These are phyloP conservation scores for Merops nubicus DNA, from an alignment of 2,113 vertebrate species.

Conservation along the genomic window DNA sequence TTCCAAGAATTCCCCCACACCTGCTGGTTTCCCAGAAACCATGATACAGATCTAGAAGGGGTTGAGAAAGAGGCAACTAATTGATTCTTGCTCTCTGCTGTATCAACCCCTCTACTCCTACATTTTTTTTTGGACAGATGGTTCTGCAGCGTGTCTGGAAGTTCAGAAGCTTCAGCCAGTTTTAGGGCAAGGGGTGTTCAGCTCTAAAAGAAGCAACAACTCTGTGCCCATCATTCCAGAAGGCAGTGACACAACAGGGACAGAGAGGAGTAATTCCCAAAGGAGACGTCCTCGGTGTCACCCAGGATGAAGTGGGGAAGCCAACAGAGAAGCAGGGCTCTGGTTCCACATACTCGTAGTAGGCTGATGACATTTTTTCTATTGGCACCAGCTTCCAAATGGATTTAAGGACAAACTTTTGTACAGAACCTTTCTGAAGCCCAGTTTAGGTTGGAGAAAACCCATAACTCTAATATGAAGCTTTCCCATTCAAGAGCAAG, in stretches of 20 bases:
- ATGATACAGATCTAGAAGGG: conserved; percentile 20
- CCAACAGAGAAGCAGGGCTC: not conserved
- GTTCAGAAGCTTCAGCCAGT: accelerated
- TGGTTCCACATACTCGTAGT: not conserved
- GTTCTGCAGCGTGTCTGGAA: not conserved
- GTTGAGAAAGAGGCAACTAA: conserved; percentile 49
- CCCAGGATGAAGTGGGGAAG: not conserved
- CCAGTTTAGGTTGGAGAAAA: not conserved
- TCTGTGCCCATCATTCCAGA: not conserved
- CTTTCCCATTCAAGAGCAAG: not conserved
- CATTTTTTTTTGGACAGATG: not conserved
- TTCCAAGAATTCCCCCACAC: not conserved
- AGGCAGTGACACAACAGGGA: accelerated
- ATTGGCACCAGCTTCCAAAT: not conserved
- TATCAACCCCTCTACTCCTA: conserved; percentile 2
- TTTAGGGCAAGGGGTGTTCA: not conserved
- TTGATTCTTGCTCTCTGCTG: not conserved
- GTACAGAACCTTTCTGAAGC: not conserved
- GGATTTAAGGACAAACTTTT: not conserved
- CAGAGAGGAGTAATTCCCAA: not conserved
- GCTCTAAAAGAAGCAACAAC: not conserved
- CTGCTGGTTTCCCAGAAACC: conserved; percentile 46
- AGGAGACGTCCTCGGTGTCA: not conserved
- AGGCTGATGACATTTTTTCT: not conserved
- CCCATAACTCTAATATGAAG: not conserved